These are phyloP conservation scores for Peromyscus leucopus DNA, from an alignment of 2,113 vertebrate species.

Conservation along the genomic window DNA sequence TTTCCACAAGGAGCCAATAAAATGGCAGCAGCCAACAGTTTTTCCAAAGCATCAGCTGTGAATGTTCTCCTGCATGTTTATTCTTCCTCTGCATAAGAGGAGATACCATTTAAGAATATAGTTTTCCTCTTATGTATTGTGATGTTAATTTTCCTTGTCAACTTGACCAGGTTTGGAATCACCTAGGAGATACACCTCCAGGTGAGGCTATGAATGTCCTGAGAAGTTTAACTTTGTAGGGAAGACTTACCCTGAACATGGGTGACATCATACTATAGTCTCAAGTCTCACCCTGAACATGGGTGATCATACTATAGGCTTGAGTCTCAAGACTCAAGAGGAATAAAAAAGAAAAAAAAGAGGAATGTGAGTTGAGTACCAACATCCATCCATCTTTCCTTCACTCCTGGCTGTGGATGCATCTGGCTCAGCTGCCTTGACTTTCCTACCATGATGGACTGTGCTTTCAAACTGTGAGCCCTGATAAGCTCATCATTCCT, in stretches of 20 bases:
- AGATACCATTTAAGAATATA: not conserved
- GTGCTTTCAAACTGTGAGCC: not conserved
- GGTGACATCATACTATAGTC: not conserved
- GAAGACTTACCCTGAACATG: not conserved
- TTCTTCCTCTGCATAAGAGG: conserved; percentile 35
- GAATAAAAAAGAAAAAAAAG: not conserved
- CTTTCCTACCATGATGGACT: not conserved
- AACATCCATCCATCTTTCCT: no score
- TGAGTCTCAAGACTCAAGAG: not conserved
- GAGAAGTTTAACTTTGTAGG: not conserved
- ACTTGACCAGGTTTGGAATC: not conserved
- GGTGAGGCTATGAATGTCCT: not conserved
- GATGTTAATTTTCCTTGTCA: not conserved
- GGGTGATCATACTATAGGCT: no score
- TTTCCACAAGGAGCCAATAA: not conserved
- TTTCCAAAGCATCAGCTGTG: not conserved
- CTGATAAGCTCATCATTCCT: not conserved
- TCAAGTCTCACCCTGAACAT: not conserved
- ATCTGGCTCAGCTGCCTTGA: not conserved
- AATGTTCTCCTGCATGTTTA: not conserved
- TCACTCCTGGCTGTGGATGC: not conserved
- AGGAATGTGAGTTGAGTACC: not conserved
- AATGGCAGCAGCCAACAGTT: not conserved
- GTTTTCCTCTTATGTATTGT: not conserved
- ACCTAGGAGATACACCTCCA: not conserved